Evolutionary conservation across 2,888 invertebrate genomes (phyloP).

Genomic region (Trissolcus japonicus): DNA sequence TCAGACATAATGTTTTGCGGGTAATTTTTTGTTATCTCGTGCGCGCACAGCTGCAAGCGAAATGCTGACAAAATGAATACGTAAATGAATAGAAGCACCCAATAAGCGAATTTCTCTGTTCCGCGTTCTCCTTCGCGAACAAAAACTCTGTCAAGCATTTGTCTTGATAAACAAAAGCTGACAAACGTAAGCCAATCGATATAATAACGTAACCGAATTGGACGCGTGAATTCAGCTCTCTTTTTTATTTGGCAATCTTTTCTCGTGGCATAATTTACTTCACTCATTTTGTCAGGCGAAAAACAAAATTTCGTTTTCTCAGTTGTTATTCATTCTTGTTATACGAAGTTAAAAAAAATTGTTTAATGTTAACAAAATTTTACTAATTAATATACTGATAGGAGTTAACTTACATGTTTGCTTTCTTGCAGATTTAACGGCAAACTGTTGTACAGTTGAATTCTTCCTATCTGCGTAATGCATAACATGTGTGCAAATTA

Average conservation of each 20-base stretch:
- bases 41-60: background rate
- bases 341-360: too few relatives aligned
- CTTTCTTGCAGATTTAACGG: too few relatives aligned
- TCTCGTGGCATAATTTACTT: background rate
- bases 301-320: too few relatives aligned
- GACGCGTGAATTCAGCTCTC: background rate
- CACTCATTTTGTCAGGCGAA: too few relatives aligned
- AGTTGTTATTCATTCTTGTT: too few relatives aligned
- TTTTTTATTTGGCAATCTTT: conserved; percentile 5
- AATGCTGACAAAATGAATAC: conserved; percentile 27
- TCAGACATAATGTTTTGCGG: background rate
- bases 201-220: conserved; percentile 20
- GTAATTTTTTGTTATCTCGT: background rate
- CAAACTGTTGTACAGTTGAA: too few relatives aligned
- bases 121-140: background rate
- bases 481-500: background rate
- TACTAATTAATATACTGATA: too few relatives aligned
- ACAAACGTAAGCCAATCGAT: conserved; percentile 22
- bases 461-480: too few relatives aligned
- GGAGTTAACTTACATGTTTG: too few relatives aligned
- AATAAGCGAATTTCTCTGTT: too few relatives aligned
- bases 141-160: conserved; percentile 16
- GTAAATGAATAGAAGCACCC: conserved; percentile 22
- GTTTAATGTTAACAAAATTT: too few relatives aligned
- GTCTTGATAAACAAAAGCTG: conserved; percentile 27